Evolutionary conservation across 2,113 vertebrate genomes (phyloP).

Genomic region (Phalacrocorax aristotelis): DNA sequence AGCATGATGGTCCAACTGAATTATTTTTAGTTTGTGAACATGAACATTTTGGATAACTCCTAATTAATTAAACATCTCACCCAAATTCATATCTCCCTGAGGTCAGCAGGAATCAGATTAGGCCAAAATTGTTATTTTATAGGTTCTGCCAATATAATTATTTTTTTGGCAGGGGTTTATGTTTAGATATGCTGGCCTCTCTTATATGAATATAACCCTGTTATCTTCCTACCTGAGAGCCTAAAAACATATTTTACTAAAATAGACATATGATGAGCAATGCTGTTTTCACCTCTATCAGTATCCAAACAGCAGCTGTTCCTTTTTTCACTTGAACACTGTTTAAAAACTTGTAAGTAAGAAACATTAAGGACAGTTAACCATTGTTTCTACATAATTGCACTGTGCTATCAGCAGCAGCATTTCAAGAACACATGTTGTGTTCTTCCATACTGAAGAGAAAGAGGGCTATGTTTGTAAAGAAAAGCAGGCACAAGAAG

Average conservation of each 20-base stretch:
- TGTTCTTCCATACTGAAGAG: background rate
- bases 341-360: conserved; percentile 12
- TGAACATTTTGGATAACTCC: background rate
- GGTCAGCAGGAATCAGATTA: background rate
- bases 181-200: background rate
- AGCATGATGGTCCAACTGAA: background rate
- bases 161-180: background rate
- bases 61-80: background rate
- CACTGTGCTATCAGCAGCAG: background rate
- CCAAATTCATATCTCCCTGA: background rate
- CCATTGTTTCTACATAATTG: background rate
- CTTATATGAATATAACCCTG: background rate
- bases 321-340: background rate
- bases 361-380: background rate
- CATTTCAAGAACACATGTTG: background rate
- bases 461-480: background rate
- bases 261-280: background rate
- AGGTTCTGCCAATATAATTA: background rate
- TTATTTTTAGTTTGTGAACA: background rate
- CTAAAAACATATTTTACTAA: background rate
- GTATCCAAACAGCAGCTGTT: background rate
- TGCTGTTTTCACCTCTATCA: background rate
- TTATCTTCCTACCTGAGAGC: background rate
- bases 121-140: background rate
- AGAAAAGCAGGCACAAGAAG: background rate